phyloP scores from a whole-genome alignment of 2,888 invertebrate genomes.

The Vandiemenella viatica region DNA sequence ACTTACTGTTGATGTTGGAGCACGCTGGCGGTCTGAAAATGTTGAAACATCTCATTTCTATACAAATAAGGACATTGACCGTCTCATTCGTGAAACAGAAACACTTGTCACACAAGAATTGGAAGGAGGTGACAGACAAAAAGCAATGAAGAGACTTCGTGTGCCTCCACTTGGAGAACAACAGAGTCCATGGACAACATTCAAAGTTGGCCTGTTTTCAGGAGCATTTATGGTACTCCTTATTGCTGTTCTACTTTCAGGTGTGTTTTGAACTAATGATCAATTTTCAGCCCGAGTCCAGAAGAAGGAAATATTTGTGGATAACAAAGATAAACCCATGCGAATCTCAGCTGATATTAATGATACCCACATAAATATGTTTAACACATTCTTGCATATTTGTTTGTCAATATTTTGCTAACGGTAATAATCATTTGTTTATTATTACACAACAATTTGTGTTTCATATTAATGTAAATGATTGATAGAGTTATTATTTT shows the following conservation, averaged over 20 bases:
- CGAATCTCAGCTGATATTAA: too few relatives aligned
- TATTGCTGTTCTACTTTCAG: constrained; percentile 53
- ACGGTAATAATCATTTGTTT: too few relatives aligned
- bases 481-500: too few relatives aligned
- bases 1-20: constrained; percentile 51
- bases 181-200: constrained; percentile 67
- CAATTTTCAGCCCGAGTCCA: too few relatives aligned
- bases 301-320: too few relatives aligned
- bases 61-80: constrained; percentile 70
- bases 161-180: constrained; percentile 77
- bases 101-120: constrained; percentile 49
- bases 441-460: too few relatives aligned
- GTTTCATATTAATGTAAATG: too few relatives aligned
- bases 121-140: constrained; percentile 65
- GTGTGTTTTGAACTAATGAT: too few relatives aligned
- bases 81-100: constrained; percentile 68
- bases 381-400: too few relatives aligned
- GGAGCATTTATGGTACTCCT: constrained; percentile 66
- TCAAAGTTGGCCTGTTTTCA: constrained; percentile 69
- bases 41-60: constrained; percentile 75
- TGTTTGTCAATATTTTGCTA: too few relatives aligned
- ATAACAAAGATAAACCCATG: too few relatives aligned
- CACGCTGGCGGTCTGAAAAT: constrained; percentile 59
- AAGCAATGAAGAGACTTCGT: constrained; percentile 72
- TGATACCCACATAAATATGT: too few relatives aligned